Evolutionary conservation across 1,140 invertebrate species (phyloP), one percentile per base, ranked within the genome.

Genomic region (Platyura marginata): DNA sequence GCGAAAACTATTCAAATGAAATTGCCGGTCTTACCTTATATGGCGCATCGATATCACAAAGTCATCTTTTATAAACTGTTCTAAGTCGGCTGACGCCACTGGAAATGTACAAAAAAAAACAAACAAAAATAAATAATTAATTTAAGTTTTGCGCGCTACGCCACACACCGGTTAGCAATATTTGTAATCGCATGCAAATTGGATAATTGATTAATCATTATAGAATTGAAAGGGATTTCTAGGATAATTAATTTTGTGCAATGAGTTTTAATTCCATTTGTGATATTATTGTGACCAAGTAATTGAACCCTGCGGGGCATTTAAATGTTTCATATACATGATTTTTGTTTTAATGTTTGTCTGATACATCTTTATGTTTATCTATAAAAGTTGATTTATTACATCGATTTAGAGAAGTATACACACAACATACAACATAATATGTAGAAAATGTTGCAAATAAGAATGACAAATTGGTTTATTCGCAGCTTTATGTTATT

Each of bases 41-140:
- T 79, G 72, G 46, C 65, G 68, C n/a, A 77, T 55, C 4, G 62
- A 66, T 25, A 81, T 63, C 2, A 74, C 65, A 21, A 79, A 73
- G 47, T 71, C 63, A 35, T 71, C 63, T 44, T 67, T 60, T 43
- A 77, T 64, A 3, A 62, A 69, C 44, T 70, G 64, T 49, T 72
- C 67, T 43, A 81, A 52, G 46, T 63, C 68, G 39, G 61, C 60
- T 11, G 68, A 69, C 34, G 71, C 55, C 40, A 63, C 77, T 79
- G 57, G 20, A 56, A 63, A 42, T 44, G 49, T 54, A 55, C 15
- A 9, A 36, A 10, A 5, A n/a, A 16, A 36, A 29, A 29, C 25
- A 29, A 29, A 29, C 25, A 29, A 29, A 29, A 29, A 29, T 29
- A 29, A 29, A 29, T 6, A 6, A 29, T n/a, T n/a, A n/a, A n/a